These are phyloP conservation scores for Babyrousa celebensis DNA, from an alignment of 2,797 vertebrate genomes.

Conservation along the genomic window DNA sequence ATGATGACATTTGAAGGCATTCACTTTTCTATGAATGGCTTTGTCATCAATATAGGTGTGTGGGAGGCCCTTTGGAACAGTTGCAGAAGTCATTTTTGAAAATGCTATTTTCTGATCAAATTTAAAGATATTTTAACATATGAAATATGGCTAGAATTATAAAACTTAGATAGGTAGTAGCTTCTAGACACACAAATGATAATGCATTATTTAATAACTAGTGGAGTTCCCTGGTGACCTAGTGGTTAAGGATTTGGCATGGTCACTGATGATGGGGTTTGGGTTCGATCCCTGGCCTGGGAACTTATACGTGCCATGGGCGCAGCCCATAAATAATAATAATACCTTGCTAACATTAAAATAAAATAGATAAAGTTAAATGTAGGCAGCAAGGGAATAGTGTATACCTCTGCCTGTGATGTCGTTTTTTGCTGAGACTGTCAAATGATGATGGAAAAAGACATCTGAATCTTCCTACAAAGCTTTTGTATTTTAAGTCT, in stretches of 20 bases:
- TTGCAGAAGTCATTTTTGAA: not conserved
- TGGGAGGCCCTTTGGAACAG: not conserved
- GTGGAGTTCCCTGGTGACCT: not conserved
- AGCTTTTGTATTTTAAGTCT: slow-evolving; percentile 55
- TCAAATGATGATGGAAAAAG: not conserved
- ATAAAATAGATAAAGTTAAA: slow-evolving; percentile 57
- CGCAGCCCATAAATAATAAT: not conserved
- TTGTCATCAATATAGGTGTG: not conserved
- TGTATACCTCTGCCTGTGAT: not conserved
- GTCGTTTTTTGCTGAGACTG: not conserved
- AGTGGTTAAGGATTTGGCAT: no score
- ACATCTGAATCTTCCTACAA: slow-evolving; percentile 14
- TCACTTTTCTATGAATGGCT: not conserved
- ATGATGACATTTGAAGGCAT: not conserved
- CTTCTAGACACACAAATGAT: not conserved
- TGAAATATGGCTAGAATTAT: not conserved
- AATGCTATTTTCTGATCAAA: not conserved
- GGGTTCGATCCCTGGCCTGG: no score
- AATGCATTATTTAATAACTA: slow-evolving; percentile 41
- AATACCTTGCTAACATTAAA: slow-evolving; percentile 44
- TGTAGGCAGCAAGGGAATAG: not conserved
- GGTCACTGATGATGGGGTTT: no score
- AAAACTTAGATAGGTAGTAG: not conserved
- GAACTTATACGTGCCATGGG: no score
- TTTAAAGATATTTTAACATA: not conserved